Evolutionary conservation across 1,140 invertebrate species (phyloP).

Genomic region (Drosophila parabipectinata): DNA sequence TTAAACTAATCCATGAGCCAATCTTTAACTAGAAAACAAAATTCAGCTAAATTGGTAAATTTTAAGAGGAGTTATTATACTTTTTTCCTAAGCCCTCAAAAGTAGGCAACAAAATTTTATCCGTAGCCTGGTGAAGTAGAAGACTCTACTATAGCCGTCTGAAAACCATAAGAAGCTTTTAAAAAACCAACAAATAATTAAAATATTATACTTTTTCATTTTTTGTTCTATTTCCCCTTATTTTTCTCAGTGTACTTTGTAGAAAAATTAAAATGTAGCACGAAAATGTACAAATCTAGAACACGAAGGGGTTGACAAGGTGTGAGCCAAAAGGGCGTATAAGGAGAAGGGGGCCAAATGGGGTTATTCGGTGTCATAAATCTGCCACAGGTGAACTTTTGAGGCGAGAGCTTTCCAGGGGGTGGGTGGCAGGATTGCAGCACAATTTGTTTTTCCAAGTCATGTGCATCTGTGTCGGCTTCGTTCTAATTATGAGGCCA

Average conservation of each 20-base stretch:
- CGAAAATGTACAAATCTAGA: conserved; percentile 76
- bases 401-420: conserved; percentile 18
- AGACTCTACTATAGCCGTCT: no score
- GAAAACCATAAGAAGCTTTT: no score
- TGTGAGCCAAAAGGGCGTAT: background rate
- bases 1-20: no score
- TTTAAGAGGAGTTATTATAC: no score
- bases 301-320: conserved; percentile 59
- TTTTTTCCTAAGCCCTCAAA: no score
- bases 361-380: conserved; percentile 73
- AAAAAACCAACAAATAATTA: no score
- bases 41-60: no score
- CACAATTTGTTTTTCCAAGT: conserved; percentile 73
- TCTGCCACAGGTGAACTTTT: conserved; percentile 60
- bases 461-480: conserved; percentile 50
- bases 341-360: conserved; percentile 30
- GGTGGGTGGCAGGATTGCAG: conserved; percentile 42
- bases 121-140: no score
- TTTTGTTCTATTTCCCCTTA: background rate
- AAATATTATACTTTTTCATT: background rate
- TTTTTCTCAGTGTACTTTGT: background rate
- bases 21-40: no score
- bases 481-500: conserved; percentile 64
- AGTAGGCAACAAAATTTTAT: no score
- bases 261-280: conserved; percentile 77